Conservation (phyloP, 1,140 invertebrate species). For the Dendroctonus valens region DNA sequence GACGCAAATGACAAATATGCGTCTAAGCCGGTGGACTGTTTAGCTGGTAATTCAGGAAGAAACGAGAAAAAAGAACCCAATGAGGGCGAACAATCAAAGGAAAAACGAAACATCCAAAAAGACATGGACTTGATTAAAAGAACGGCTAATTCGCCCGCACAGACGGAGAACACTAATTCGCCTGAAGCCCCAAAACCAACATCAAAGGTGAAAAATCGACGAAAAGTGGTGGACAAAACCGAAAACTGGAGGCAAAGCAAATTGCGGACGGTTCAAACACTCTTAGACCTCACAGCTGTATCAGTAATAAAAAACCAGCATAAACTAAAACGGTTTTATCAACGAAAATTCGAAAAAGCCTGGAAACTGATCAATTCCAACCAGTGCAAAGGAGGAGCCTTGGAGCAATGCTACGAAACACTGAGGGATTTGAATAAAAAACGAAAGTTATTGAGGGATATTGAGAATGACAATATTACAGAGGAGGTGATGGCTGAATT, state of each 20-base stretch:
- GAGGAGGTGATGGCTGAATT: conserved; percentile 37
- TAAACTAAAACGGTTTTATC: conserved; percentile 34
- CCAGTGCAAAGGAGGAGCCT: conserved; percentile 16
- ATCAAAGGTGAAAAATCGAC: conserved; percentile 1
- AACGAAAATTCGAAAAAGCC: conserved; percentile 36
- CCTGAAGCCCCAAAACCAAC: conserved; percentile 2
- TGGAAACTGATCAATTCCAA: conserved; percentile 41
- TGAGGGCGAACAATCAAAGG: neutral
- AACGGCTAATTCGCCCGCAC: too few species aligned
- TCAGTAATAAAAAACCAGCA: conserved; percentile 37
- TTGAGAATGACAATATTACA: conserved; percentile 41
- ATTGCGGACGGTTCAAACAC: conserved; percentile 10
- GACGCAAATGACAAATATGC: neutral
- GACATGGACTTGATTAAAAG: too few species aligned
- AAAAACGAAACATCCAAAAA: conserved; percentile 1
- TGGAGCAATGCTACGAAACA: conserved; percentile 38
- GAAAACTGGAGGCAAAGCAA: conserved; percentile 17
- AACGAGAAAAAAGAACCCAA: neutral
- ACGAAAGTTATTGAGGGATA: conserved; percentile 39
- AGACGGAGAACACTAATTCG: neutral
- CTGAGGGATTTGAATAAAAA: conserved; percentile 45
- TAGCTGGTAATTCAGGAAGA: neutral
- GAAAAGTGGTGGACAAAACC: conserved; percentile 2
- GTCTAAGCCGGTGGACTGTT: too few species aligned
- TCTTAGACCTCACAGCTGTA: conserved; percentile 40